These are phyloP conservation scores for Cheilosia scutellata DNA, from an alignment of 2,888 invertebrate genomes.

Conservation along the genomic window DNA sequence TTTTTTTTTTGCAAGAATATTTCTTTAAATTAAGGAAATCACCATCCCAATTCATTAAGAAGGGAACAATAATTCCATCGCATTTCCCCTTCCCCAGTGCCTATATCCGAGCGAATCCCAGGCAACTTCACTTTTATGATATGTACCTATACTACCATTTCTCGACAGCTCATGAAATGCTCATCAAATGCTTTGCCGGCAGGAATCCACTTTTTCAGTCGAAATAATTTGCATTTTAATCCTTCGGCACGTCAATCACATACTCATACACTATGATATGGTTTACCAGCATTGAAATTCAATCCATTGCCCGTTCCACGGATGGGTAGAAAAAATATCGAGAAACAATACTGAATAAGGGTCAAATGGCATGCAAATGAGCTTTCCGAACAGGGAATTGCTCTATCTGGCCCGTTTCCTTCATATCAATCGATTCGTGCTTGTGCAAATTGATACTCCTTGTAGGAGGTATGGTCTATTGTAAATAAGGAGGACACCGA, in stretches of 20 bases:
- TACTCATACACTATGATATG: constrained; percentile 46
- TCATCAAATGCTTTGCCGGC: constrained; percentile 44
- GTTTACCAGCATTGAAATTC: constrained; percentile 68
- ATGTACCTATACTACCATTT: constrained; percentile 1
- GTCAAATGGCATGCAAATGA: constrained; percentile 75
- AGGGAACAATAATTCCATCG: constrained; percentile 34
- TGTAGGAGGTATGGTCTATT: constrained; percentile 17
- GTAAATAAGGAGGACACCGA: constrained; percentile 36
- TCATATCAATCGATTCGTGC: constrained; percentile 37
- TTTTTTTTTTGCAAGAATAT: neutral
- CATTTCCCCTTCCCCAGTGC: constrained; percentile 9
- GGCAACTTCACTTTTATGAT: constrained; percentile 27
- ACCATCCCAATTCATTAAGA: constrained; percentile 66
- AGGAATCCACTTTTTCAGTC: constrained; percentile 45
- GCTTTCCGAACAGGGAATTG: constrained; percentile 49
- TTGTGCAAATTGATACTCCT: constrained; percentile 65
- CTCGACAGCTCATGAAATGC: constrained; percentile 57
- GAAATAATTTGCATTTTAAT: constrained; percentile 71
- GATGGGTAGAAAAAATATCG: constrained; percentile 8
- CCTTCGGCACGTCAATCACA: constrained; percentile 55
- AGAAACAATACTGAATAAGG: constrained; percentile 63
- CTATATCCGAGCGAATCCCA: constrained; percentile 19
- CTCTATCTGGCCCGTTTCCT: constrained; percentile 56
- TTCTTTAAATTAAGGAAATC: constrained; percentile 47
- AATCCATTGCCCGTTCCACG: constrained; percentile 61